Evolutionary conservation across 53 echinoderm and acorn worm species (phyloP), one percentile per base, ranked within the genome.

Genomic region (Actinopyga echinites): DNA sequence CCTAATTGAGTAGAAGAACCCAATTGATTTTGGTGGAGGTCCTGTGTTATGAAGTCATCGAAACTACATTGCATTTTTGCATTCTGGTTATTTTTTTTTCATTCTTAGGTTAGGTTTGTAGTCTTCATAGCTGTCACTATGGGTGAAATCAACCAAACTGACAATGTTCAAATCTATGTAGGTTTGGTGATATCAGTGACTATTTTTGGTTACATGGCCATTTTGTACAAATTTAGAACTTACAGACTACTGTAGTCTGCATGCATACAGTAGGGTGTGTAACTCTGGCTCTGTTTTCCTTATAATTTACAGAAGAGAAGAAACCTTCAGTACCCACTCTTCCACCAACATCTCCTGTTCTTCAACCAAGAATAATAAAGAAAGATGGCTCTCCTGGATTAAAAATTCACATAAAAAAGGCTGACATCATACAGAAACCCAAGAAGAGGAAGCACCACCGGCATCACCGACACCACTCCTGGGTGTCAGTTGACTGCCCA

Each of bases 371-470:
- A 42, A 96, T 96, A 49, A 89, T 96, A 30, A 96, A 96, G 82
- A 96, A 96, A 83, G 96, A 93, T 75, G 96, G 96, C 36, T 80
- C 86, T 26, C 93, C 90, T 52, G 92, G 87, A 79, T 77, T 96
- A 56, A 96, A 96, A 65, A 75, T 96, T 25, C 96, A 96, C 79
- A 96, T 96, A 38, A 91, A 92, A 84, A 96, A 96, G 85, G 87
- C 80, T 13, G 92, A 91, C 53, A 87, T 93, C 73, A 84, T 89
- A 32, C 77, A 85, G 32, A 91, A 91, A 42, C 84, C 89, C 12
- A 93, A 93, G 75, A 96, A 96, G 75, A 93, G 91, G 75, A 93
- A 93, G 79, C 87, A 92, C 31, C 95, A 93, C 69, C 93, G 91
- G 52, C 96, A 87, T 43, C 93, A 93, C 60, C 89, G 91, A 24